Conservation (phyloP, 2,888 invertebrate species). For the Malthinus flaveolus region DNA sequence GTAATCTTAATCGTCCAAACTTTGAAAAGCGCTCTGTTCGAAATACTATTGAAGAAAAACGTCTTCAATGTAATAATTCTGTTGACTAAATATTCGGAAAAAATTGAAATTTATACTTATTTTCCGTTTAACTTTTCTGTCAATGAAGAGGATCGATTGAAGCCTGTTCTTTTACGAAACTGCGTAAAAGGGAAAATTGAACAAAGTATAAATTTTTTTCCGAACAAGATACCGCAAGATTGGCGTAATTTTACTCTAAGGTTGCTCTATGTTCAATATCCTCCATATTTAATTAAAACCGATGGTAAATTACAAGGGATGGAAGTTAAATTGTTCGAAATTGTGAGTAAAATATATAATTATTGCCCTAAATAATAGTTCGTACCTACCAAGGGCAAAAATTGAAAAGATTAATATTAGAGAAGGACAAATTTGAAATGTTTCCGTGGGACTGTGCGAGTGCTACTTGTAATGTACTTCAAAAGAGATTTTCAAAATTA, state of each 20-base stretch:
- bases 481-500: no score
- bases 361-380: not conserved
- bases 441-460: no score
- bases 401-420: no score
- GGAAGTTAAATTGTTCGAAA: conserved; percentile 1
- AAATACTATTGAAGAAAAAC: not conserved
- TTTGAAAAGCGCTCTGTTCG: not conserved
- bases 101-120: conserved; percentile 8
- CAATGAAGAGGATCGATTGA: not conserved
- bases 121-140: conserved; percentile 5
- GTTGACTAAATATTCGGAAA: not conserved
- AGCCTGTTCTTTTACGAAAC: not conserved
- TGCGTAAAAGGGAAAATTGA: conserved; percentile 3
- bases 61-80: conserved; percentile 2
- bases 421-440: no score
- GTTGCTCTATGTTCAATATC: conserved; percentile 1
- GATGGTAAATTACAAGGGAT: not conserved
- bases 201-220: conserved; percentile 3
- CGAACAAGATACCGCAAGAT: conserved; percentile 2
- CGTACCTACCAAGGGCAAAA: no score
- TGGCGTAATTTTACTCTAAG: conserved; percentile 5
- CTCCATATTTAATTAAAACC: not conserved
- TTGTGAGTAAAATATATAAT: conserved; percentile 6
- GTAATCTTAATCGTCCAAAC: conserved; percentile 7
- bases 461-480: no score